These are phyloP conservation scores for Drosophila mimetica DNA, from an alignment of 2,888 invertebrate species.

Conservation along the genomic window DNA sequence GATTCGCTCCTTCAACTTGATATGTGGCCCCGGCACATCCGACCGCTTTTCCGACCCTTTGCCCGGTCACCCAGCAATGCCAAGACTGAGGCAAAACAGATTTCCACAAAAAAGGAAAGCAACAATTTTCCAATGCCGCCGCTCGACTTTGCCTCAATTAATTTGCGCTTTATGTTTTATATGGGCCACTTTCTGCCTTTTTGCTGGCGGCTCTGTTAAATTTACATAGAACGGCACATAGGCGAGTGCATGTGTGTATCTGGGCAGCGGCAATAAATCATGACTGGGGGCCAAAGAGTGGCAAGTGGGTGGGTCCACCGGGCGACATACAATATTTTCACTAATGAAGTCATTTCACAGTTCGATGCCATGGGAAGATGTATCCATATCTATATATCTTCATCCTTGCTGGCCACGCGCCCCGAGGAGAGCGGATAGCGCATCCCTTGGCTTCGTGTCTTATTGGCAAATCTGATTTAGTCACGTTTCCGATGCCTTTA, in stretches of 20 bases:
- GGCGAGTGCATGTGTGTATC: constrained; percentile 6
- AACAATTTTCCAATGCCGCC: constrained; percentile 42
- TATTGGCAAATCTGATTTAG: constrained; percentile 77
- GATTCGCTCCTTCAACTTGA: constrained; percentile 16
- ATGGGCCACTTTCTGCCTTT: constrained; percentile 53
- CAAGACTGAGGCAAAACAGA: constrained; percentile 32
- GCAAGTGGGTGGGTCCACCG: constrained; percentile 13
- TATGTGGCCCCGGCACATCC: constrained; percentile 55
- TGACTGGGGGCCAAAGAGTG: constrained; percentile 25
- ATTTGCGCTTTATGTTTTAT: constrained; percentile 74
- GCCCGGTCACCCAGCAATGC: constrained; percentile 46
- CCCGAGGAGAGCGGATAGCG: constrained; percentile 8
- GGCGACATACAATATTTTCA: constrained; percentile 70
- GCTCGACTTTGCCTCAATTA: constrained; percentile 66
- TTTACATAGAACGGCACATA: constrained; percentile 64
- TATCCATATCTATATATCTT: constrained; percentile 66
- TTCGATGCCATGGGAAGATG: constrained; percentile 61
- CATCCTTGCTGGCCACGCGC: constrained; percentile 65
- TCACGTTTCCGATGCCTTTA: constrained; percentile 70
- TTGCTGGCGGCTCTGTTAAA: constrained; percentile 63
- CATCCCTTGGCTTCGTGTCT: constrained; percentile 64
- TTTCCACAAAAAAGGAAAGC: constrained; percentile 38
- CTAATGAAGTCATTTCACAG: constrained; percentile 81
- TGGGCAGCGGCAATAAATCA: constrained; percentile 69
- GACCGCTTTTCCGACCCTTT: constrained; percentile 65